Percentiles rank a stretch among this genome's conserved stretches.
Conservation (phyloP, 1,140 invertebrate species). For the Lepidurus apus region DNA sequence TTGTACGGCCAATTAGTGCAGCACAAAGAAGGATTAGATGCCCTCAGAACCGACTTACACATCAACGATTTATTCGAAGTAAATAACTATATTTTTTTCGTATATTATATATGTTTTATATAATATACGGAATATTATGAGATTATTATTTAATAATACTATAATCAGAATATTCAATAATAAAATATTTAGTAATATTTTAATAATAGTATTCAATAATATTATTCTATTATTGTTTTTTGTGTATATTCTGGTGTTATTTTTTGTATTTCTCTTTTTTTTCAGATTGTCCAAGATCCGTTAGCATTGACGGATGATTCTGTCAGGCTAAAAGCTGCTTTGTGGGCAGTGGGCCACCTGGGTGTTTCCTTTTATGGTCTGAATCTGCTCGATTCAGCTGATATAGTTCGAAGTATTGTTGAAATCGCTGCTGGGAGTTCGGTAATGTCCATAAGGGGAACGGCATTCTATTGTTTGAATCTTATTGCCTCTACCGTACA, state of each 20-base stretch:
- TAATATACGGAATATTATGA: too few relatives aligned
- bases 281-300: not conserved
- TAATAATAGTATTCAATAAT: too few relatives aligned
- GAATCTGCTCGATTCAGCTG: conserved; percentile 58
- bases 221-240: not conserved
- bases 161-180: too few relatives aligned
- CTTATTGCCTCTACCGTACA: conserved; percentile 72
- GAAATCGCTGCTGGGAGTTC: conserved; percentile 67
- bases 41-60: conserved; percentile 51
- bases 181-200: too few relatives aligned
- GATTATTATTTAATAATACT: too few relatives aligned
- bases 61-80: conserved; percentile 38
- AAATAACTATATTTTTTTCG: conserved; percentile 33
- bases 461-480: conserved; percentile 79
- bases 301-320: conserved; percentile 7
- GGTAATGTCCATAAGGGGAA: conserved; percentile 80
- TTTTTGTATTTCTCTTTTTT: not conserved
- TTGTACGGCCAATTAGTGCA: conserved; percentile 80
- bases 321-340: conserved; percentile 60
- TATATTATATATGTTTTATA: not conserved
- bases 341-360: conserved; percentile 84
- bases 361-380: conserved; percentile 68
- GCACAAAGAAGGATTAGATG: conserved; percentile 64
- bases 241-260: not conserved
- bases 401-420: conserved; percentile 57